A percentile compares a stretch with the other conserved stretches of the same genome.
Conservation (phyloP, 1,140 invertebrate genomes). For the Drosophila ironensis region DNA sequence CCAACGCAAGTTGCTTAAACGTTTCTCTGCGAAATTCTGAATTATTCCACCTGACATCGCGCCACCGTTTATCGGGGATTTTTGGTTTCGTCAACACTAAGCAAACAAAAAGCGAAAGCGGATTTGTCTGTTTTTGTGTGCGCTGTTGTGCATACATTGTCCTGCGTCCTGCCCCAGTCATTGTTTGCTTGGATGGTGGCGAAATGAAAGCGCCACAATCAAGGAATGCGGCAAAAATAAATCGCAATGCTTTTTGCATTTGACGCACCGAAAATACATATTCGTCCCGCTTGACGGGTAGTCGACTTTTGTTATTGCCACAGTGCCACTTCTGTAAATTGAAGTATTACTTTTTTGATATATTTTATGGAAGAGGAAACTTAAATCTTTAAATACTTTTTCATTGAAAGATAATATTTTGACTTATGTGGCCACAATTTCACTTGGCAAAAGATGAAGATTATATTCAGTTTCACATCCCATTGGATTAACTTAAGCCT, state of each 20-base stretch:
- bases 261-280: slow-evolving; percentile 7
- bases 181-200: slow-evolving; percentile 13
- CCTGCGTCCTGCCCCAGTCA: not conserved
- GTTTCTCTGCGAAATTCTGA: not conserved
- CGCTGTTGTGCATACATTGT: slow-evolving; percentile 25
- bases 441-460: no score
- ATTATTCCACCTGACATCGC: slow-evolving; percentile 39
- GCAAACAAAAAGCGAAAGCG: slow-evolving; percentile 37
- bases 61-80: slow-evolving; percentile 36
- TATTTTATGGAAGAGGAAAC: no score
- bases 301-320: not conserved
- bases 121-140: slow-evolving; percentile 24
- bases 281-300: not conserved
- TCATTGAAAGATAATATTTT: no score
- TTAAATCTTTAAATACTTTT: no score
- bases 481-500: no score
- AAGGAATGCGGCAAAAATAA: slow-evolving; percentile 61
- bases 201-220: slow-evolving; percentile 53
- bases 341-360: no score
- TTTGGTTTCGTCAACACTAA: slow-evolving; percentile 33
- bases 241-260: slow-evolving; percentile 35
- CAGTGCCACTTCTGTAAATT: not conserved
- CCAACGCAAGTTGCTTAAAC: not conserved
- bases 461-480: no score
- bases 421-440: no score